Percentiles rank a stretch among this genome's conserved stretches.
Evolutionary conservation across 2,113 vertebrate species (phyloP).

Genomic region (Myxocyprinus asiaticus): DNA sequence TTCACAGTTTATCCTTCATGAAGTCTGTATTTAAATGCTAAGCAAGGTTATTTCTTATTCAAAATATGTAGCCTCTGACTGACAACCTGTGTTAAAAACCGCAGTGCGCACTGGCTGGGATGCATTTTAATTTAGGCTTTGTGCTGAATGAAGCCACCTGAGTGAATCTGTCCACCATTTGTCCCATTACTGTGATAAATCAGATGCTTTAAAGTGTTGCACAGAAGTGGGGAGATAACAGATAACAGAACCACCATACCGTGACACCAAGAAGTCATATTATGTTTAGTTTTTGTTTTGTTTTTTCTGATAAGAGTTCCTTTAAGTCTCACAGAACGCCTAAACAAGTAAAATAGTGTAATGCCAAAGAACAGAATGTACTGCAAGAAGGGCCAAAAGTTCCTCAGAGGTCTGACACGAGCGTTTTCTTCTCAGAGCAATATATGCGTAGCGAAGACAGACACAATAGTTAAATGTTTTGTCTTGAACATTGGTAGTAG

Average conservation of each 20-base stretch:
- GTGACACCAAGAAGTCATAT: background rate
- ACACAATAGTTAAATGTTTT: background rate
- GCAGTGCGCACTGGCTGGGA: slow-evolving; percentile 24
- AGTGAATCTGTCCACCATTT: background rate
- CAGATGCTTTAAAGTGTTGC: background rate
- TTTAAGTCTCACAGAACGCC: background rate
- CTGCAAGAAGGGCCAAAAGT: slow-evolving; percentile 7
- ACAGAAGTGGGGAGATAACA: background rate
- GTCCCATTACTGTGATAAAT: background rate
- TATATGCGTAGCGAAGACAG: background rate
- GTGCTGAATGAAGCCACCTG: background rate
- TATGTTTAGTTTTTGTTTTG: background rate
- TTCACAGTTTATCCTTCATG: too few relatives aligned
- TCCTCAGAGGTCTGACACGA: slow-evolving; percentile 12
- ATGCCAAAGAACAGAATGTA: slow-evolving; percentile 21
- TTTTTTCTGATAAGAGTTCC: background rate
- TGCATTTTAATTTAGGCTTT: background rate
- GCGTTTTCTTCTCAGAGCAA: background rate
- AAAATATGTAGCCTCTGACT: background rate
- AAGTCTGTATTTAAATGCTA: too few relatives aligned
- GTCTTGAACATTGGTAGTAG: background rate
- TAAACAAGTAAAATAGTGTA: background rate
- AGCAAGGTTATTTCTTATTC: background rate
- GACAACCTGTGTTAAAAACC: background rate
- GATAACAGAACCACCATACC: background rate